Evolutionary conservation across 30 jellyfish, hydroid and myxozoan species (phyloP), one percentile per base, ranked within the genome.

Genomic region (Hydractinia symbiolongicarpus): DNA sequence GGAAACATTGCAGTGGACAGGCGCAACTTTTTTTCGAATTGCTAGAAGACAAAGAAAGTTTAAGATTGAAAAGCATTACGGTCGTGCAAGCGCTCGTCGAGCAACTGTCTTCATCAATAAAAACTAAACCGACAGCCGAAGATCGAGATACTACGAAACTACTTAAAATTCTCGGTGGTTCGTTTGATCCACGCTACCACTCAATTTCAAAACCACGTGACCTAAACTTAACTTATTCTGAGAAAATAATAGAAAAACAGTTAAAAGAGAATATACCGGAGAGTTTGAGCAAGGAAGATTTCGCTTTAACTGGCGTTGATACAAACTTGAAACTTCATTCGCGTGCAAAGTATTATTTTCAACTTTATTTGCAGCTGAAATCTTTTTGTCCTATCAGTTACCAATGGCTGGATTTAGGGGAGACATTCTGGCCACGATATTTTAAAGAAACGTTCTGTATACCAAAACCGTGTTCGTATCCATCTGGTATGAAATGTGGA

Each of bases 401-500:
- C 16, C 19, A 7, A 51, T 64, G 74, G 74, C 6, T n/a, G 17
- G 74, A 64, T 13, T 64, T 64, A 64, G 74, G 74, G 8, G 2
- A 6, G 7, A n/a, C 74, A 6, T 44, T 64, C 7, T 64, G 74
- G 74, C 74, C 74, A 0, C 19, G 74, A 13, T 64, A 64, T 13
- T 64, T 64, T 13, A 64, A 64, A 64, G 40, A n/a, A 51, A 64
- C 74, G 40, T 64, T 51, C 4, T 64, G 74, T 13, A n/a, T 64
- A 6, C 19, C 19, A 64, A 64, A 64, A 13, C 40, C 74, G 2
- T 64, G 74, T 64, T 64, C 74, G 0, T 64, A 64, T 64, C 74
- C 74, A 64, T 51, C 74, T 6, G 74, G 74, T 8, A 64, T 64
- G 74, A 64, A n/a, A 51, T 64, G 74, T 13, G 74, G 74, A 6